Evolutionary conservation across 1,140 invertebrate genomes (phyloP).

Genomic region (Gryllus bimaculatus): DNA sequence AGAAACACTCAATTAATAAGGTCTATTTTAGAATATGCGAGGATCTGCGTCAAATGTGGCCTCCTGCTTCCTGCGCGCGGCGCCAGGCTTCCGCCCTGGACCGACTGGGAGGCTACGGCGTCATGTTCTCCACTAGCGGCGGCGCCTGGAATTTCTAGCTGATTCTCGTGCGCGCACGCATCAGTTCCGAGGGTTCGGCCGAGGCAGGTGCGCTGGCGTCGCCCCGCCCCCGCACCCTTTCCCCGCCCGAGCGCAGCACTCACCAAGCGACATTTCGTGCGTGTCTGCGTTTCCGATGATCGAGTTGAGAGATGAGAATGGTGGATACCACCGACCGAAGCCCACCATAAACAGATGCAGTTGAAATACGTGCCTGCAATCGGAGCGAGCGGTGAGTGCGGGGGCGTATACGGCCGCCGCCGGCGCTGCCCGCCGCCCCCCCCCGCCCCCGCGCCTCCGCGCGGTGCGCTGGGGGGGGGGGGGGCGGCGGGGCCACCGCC

Average conservation of each 20-base stretch:
- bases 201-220: neutral
- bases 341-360: slow-evolving; percentile 99
- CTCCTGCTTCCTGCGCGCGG: neutral
- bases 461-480: too few relatives aligned
- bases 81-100: neutral
- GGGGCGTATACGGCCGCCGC: neutral
- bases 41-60: neutral
- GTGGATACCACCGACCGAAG: slow-evolving; percentile 98
- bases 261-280: slow-evolving; percentile 96
- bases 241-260: slow-evolving; percentile 34
- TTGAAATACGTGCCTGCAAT: slow-evolving; percentile 95
- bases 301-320: slow-evolving; percentile 98
- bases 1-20: too few relatives aligned
- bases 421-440: too few relatives aligned
- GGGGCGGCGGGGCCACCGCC: too few relatives aligned
- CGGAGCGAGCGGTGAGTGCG: neutral
- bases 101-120: neutral
- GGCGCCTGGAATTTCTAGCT: neutral
- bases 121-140: neutral
- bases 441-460: too few relatives aligned
- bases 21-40: too few relatives aligned
- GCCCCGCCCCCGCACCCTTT: neutral
- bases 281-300: slow-evolving; percentile 96
- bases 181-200: neutral
- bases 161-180: neutral